Conservation (phyloP, 2,113 vertebrate genomes). For the Mola mola region DNA sequence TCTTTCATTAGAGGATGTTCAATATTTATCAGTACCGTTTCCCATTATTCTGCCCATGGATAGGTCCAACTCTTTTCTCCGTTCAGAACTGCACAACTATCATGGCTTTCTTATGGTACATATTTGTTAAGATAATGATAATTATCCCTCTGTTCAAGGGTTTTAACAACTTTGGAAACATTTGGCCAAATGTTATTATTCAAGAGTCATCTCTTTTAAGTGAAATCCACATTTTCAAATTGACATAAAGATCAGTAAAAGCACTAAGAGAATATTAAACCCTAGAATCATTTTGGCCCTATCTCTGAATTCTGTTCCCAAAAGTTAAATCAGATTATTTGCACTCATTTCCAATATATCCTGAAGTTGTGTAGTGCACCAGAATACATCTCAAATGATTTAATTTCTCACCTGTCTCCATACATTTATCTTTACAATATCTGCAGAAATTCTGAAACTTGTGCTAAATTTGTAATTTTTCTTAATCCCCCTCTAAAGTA, state of each 20-base stretch:
- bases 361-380: no score
- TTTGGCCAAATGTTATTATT: slow-evolving; percentile 16
- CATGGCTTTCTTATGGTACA: slow-evolving; percentile 33
- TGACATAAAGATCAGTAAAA: neutral
- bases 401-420: no score
- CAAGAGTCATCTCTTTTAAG: slow-evolving; percentile 3
- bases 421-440: no score
- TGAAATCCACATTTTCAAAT: slow-evolving; percentile 13
- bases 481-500: no score
- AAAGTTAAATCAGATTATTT: slow-evolving; percentile 15
- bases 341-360: slow-evolving; percentile 20
- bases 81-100: slow-evolving; percentile 36
- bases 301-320: neutral
- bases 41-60: slow-evolving; percentile 69
- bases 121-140: slow-evolving; percentile 55
- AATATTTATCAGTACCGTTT: slow-evolving; percentile 78
- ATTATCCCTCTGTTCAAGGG: slow-evolving; percentile 4
- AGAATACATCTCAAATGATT: no score
- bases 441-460: no score
- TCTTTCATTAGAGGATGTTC: slow-evolving; percentile 80
- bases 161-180: slow-evolving; percentile 7
- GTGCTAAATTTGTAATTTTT: no score
- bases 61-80: slow-evolving; percentile 54
- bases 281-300: neutral
- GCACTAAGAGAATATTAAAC: slow-evolving; percentile 2